Evolutionary conservation across 2,113 vertebrate species (phyloP).

Genomic region (Serilophus lunatus): DNA sequence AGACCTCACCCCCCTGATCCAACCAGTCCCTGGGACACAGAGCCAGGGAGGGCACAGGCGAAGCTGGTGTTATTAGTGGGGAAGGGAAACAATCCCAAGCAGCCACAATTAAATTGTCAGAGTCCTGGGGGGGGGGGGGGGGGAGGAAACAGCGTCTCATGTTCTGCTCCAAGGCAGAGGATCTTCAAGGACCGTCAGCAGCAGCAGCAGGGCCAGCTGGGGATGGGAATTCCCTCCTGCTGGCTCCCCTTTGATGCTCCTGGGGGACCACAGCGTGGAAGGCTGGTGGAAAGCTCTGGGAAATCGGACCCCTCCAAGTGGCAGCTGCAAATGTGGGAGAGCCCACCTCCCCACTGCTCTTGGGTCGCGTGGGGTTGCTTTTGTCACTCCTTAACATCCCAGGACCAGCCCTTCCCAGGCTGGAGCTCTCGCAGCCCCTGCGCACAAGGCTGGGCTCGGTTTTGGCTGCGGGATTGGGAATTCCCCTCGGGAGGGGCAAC

Average conservation of each 20-base stretch:
- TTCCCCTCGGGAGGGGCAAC: neutral
- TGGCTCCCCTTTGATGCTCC: neutral
- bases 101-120: neutral
- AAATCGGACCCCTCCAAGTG: neutral
- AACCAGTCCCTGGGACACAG: neutral
- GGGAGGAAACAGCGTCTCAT: neutral
- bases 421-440: neutral
- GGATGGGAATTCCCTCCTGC: neutral
- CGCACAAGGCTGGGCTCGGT: neutral
- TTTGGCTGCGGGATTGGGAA: neutral
- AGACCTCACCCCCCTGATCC: neutral
- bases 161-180: neutral
- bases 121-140: neutral
- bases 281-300: neutral
- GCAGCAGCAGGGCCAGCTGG: neutral
- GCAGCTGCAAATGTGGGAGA: neutral
- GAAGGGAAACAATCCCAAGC: neutral
- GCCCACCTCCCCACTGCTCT: neutral
- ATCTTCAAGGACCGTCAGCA: neutral
- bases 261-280: neutral
- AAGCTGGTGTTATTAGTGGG: neutral
- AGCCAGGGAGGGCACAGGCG: neutral
- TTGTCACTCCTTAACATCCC: neutral
- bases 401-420: neutral
- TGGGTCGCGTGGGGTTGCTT: neutral